Percentiles rank a stretch among this genome's conserved stretches.
These are phyloP conservation scores for Centropus unirufus DNA, from an alignment of 2,113 vertebrate genomes.

Conservation along the genomic window DNA sequence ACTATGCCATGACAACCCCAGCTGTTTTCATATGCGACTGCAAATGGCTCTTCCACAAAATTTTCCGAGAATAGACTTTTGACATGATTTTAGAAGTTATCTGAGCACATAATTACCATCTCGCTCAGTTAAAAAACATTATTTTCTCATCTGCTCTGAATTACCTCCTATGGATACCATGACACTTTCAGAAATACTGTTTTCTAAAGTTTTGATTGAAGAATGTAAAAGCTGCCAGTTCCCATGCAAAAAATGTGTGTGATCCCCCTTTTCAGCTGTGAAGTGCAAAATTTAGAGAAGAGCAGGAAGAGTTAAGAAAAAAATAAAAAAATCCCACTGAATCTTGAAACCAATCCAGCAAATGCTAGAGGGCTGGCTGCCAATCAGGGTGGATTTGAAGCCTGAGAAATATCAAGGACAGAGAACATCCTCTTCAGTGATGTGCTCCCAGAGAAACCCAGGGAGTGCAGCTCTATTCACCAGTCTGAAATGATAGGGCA, in stretches of 20 bases:
- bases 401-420: constrained; percentile 54
- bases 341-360: constrained; percentile 48
- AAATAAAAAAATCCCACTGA: neutral
- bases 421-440: constrained; percentile 21
- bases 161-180: neutral
- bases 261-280: neutral
- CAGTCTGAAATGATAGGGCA: neutral
- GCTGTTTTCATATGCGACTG: neutral
- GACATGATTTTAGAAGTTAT: neutral
- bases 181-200: neutral
- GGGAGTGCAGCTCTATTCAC: neutral
- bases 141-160: neutral
- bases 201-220: neutral
- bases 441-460: neutral
- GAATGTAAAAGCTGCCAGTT: neutral
- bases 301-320: neutral
- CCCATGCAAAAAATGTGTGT: neutral
- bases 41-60: neutral
- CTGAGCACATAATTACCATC: neutral
- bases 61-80: neutral
- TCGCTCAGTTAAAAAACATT: constrained; percentile 11
- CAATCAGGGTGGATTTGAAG: constrained; percentile 45
- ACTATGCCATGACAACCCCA: neutral
- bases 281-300: neutral
- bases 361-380: constrained; percentile 43